Evolutionary conservation across 2,797 vertebrate genomes (phyloP).

Genomic region (Semaprochilodus insignis): DNA sequence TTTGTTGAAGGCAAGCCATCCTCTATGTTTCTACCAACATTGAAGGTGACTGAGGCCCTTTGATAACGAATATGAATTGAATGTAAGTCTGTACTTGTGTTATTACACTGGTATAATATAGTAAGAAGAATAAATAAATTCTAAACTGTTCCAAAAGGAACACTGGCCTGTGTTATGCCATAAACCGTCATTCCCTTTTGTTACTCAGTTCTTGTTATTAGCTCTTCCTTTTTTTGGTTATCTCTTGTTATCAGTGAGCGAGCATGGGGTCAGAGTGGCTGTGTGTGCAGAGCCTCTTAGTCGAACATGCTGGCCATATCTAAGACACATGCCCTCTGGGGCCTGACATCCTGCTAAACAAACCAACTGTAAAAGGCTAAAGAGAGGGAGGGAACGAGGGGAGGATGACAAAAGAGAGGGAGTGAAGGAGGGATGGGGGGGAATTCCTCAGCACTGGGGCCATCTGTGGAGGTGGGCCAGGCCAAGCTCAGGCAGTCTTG

Average conservation of each 20-base stretch:
- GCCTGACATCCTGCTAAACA: conserved; percentile 81
- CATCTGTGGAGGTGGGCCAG: conserved; percentile 69
- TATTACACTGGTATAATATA: too few relatives aligned
- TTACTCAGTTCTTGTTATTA: conserved; percentile 4
- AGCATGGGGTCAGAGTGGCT: conserved; percentile 71
- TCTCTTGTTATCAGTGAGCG: conserved; percentile 39
- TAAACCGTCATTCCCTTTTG: not conserved
- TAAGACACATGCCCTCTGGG: conserved; percentile 79
- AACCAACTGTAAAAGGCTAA: conserved; percentile 80
- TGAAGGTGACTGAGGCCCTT: too few relatives aligned
- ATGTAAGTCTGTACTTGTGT: too few relatives aligned
- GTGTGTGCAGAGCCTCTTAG: conserved; percentile 75
- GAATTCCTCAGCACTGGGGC: conserved; percentile 81
- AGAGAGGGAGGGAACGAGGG: conserved; percentile 50
- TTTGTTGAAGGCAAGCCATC: too few relatives aligned
- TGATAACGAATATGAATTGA: too few relatives aligned
- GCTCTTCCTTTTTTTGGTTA: not conserved
- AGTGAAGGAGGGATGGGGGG: conserved; percentile 58
- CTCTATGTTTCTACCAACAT: too few relatives aligned
- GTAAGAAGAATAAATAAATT: too few relatives aligned
- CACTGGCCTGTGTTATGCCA: not conserved
- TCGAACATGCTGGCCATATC: conserved; percentile 81
- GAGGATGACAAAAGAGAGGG: conserved; percentile 64
- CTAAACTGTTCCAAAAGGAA: not conserved
- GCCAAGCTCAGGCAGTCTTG: conserved; percentile 69